A percentile compares a stretch with the other conserved stretches of the same genome.
phyloP scores from a whole-genome alignment of 1,140 invertebrate species.

The Drosophila kohkoa region DNA sequence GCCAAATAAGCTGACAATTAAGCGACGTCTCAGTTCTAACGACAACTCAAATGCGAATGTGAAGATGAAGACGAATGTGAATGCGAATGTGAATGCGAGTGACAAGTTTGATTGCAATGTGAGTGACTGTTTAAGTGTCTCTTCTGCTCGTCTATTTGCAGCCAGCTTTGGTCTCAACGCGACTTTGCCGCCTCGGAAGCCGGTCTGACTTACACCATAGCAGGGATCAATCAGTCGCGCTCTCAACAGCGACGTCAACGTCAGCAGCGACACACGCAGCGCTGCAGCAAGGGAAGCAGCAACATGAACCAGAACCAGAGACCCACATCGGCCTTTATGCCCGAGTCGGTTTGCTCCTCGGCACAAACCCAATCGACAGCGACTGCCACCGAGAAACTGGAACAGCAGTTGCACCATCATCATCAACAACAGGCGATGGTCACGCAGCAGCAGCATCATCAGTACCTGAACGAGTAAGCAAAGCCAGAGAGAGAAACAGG shows the following conservation, averaged over 20 bases:
- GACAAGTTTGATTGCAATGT: slow-evolving; percentile 15
- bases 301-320: slow-evolving; percentile 36
- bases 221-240: slow-evolving; percentile 61
- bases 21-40: slow-evolving; percentile 38
- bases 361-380: slow-evolving; percentile 79
- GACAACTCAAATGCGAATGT: slow-evolving; percentile 59
- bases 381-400: slow-evolving; percentile 77
- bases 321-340: slow-evolving; percentile 73
- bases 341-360: slow-evolving; percentile 78
- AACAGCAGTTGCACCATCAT: slow-evolving; percentile 76
- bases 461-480: slow-evolving; percentile 78
- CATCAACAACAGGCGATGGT: slow-evolving; percentile 74
- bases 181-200: slow-evolving; percentile 80
- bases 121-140: slow-evolving; percentile 3
- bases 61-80: slow-evolving; percentile 30
- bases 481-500: slow-evolving; percentile 19
- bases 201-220: slow-evolving; percentile 79
- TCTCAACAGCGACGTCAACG: slow-evolving; percentile 70
- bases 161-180: slow-evolving; percentile 74
- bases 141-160: slow-evolving; percentile 15
- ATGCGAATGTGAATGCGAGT: slow-evolving; percentile 35
- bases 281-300: slow-evolving; percentile 69
- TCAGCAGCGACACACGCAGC: slow-evolving; percentile 66
- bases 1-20: slow-evolving; percentile 53
- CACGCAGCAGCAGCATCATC: slow-evolving; percentile 76